Evolutionary conservation across 2,797 vertebrate species (phyloP), one percentile per base, ranked within the genome.

Genomic region (Phataginus tetradactyla): DNA sequence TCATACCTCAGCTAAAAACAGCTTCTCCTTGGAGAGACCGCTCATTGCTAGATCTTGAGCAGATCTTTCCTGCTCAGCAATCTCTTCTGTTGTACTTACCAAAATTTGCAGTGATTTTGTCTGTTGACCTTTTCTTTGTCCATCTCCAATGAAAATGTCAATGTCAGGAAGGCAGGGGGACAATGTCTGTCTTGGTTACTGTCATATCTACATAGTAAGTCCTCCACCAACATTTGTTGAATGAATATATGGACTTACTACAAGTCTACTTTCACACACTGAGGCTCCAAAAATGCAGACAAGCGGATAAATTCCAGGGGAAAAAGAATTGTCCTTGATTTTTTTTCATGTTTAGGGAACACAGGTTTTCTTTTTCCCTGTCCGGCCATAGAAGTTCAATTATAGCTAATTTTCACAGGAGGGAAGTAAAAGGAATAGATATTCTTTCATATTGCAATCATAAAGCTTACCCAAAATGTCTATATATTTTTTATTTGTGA

Each of bases 361-460:
- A 95, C 9, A 15, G 32, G 27, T 61, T 93, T 91, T 83, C 39
- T 91, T 79, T 42, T 37, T 29, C 69, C 45, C 84, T 8, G 80
- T 8, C 9, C 20, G 51, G 95, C 89, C 29, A 79, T 63, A 84
- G 87, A 93, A 86, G 37, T 86, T 55, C 49, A 63, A 59, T 83
- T 95, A 88, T 80, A 75, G 59, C 34, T 90, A 66, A 81, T 93
- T 86, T 87, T 87, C 86, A 90, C 34, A 68, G 89, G 42, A 4
- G 71, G 32, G 42, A 71, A 84, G 29, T 63, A 53, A 89, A 95
- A 55, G 61, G 23, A 95, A 84, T 55, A 89, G 55, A 71, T 69
- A 63, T 3, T 29, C 27, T 59, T 64, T 69, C 23, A 80, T 29
- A 45, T 7, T 84, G 29, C 13, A 84, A n/a, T 75, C 80, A 85